phyloP scores from a whole-genome alignment of 1,140 invertebrate species.

The Drosophila willistoni region DNA sequence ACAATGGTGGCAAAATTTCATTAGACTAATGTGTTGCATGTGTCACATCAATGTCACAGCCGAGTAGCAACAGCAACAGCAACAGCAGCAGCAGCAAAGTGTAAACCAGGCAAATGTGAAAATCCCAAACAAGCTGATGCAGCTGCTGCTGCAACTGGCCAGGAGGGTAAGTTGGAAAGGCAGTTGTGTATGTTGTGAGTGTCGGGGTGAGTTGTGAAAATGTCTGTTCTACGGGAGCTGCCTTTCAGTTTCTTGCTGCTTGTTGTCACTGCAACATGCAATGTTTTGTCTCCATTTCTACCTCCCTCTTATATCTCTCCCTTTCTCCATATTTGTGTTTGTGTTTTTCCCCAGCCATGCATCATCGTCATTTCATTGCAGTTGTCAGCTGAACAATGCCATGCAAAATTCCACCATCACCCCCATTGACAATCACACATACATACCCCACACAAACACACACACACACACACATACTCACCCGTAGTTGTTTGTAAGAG shows the following conservation, averaged over 20 bases:
- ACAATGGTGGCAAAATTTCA: constrained; percentile 53
- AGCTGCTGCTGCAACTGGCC: constrained; percentile 53
- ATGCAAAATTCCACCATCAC: constrained; percentile 61
- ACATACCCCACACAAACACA: not conserved
- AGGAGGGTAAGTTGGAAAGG: not conserved
- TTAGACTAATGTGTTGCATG: constrained; percentile 76
- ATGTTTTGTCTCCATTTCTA: constrained; percentile 12
- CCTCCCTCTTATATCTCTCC: constrained; percentile 12
- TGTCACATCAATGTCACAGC: constrained; percentile 72
- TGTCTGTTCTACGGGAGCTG: constrained; percentile 40
- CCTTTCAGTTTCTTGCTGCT: constrained; percentile 51
- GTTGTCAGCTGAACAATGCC: constrained; percentile 63
- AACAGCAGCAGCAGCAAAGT: constrained; percentile 37
- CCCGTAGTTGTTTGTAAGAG: not conserved
- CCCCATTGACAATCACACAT: constrained; percentile 2
- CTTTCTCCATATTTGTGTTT: not conserved
- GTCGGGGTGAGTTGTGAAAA: constrained; percentile 29
- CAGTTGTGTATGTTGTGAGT: not conserved
- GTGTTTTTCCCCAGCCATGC: constrained; percentile 48
- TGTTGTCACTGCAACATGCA: constrained; percentile 68
- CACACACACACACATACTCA: not conserved
- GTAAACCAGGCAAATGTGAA: constrained; percentile 69
- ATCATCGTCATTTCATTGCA: constrained; percentile 75
- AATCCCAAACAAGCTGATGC: constrained; percentile 72
- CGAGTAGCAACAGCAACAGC: constrained; percentile 18